phyloP scores from a whole-genome alignment of 2,888 invertebrate species.

The Temnothorax unifasciatus region DNA sequence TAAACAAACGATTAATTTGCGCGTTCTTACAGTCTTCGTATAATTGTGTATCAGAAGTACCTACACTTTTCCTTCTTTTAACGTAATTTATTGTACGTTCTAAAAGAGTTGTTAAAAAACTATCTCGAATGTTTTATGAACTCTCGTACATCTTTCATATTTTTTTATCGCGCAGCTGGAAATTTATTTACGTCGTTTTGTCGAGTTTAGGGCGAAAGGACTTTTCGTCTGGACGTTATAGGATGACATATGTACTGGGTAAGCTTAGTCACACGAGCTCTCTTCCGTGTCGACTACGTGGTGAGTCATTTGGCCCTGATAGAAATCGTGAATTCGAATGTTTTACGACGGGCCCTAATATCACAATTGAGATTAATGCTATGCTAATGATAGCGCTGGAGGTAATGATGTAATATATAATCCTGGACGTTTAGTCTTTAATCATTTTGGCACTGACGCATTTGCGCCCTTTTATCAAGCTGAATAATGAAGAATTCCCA shows the following conservation, averaged over 20 bases:
- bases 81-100: neutral
- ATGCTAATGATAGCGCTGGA: constrained; percentile 45
- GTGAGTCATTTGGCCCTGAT: constrained; percentile 72
- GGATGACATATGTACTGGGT: constrained; percentile 27
- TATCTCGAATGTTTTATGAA: neutral
- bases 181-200: neutral
- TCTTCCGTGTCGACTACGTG: constrained; percentile 44
- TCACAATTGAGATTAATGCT: constrained; percentile 56
- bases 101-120: neutral
- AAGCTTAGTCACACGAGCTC: constrained; percentile 44
- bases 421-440: constrained; percentile 37
- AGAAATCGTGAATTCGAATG: constrained; percentile 66
- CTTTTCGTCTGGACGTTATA: neutral
- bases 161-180: neutral
- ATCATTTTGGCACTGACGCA: constrained; percentile 46
- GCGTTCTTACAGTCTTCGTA: neutral
- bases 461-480: constrained; percentile 22
- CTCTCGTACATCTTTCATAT: neutral
- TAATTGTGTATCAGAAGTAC: neutral
- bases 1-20: constrained; percentile 9
- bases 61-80: neutral
- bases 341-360: constrained; percentile 31
- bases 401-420: constrained; percentile 47
- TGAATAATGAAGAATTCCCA: constrained; percentile 16
- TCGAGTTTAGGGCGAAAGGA: neutral